Percentiles rank a stretch among this genome's conserved stretches.
Conservation (phyloP, 2,113 vertebrate genomes). For the Bambusicola thoracicus region DNA sequence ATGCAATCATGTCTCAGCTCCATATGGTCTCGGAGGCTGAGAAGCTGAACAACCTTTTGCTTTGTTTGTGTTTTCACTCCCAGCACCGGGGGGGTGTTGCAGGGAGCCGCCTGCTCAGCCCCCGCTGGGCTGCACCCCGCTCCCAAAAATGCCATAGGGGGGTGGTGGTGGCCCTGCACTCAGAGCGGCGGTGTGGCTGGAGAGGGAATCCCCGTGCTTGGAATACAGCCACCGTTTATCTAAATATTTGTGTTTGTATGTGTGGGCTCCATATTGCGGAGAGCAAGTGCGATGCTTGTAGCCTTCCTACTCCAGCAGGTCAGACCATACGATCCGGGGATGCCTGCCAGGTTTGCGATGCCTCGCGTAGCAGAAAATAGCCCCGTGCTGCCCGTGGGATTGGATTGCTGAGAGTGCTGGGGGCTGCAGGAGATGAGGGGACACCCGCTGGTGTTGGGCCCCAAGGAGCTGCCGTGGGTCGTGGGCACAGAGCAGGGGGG, state of each 20-base stretch:
- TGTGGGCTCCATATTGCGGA: accelerated
- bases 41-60: constrained; percentile 59
- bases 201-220: accelerated
- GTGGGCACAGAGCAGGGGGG: neutral
- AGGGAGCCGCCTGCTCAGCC: neutral
- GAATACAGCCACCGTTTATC: accelerated
- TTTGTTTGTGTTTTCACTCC: constrained; percentile 10
- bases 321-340: neutral
- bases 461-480: accelerated
- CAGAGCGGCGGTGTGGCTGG: neutral
- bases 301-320: accelerated
- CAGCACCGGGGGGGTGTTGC: neutral
- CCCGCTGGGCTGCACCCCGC: accelerated
- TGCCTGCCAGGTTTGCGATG: accelerated
- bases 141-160: neutral
- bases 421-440: neutral
- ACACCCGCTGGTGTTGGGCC: accelerated
- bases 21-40: constrained; percentile 47
- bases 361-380: neutral
- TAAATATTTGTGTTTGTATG: neutral
- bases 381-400: neutral
- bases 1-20: constrained; percentile 61
- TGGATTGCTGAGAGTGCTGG: neutral
- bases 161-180: neutral
- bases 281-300: accelerated